These are phyloP conservation scores for Synanthedon formicaeformis DNA, from an alignment of 2,888 invertebrate genomes.

Conservation along the genomic window DNA sequence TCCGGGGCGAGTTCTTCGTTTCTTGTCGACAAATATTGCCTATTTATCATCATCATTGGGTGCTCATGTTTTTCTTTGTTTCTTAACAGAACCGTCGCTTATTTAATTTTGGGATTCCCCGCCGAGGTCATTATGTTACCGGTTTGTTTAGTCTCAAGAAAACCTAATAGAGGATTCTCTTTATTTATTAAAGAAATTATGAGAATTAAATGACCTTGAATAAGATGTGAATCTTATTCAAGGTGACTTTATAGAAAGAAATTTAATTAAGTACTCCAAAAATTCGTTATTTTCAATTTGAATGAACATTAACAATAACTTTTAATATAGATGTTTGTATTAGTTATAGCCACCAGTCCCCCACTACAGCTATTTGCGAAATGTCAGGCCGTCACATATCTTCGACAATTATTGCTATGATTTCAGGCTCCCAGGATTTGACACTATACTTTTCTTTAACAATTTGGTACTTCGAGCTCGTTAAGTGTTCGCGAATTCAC, in stretches of 20 bases:
- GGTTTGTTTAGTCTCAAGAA: slow-evolving; percentile 23
- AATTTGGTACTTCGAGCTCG: no score
- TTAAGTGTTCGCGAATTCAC: not conserved
- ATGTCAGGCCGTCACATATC: no score
- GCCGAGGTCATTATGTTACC: slow-evolving; percentile 21
- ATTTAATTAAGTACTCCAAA: not conserved
- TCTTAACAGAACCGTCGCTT: slow-evolving; percentile 1
- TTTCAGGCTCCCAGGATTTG: no score
- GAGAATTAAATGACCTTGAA: not conserved
- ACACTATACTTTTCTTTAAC: no score
- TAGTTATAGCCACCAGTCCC: no score
- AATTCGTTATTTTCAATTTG: no score
- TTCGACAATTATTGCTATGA: no score
- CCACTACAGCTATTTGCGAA: no score
- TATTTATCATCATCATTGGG: slow-evolving; percentile 26
- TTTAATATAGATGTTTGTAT: no score
- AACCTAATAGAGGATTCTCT: slow-evolving; percentile 30
- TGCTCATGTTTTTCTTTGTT: slow-evolving; percentile 12
- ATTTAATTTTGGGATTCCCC: slow-evolving; percentile 25
- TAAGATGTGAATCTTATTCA: no score
- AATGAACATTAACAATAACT: no score
- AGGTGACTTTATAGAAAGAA: not conserved
- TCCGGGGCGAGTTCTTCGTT: not conserved
- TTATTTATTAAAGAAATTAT: slow-evolving; percentile 5
- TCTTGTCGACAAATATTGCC: slow-evolving; percentile 3